Evolutionary conservation across 2,888 invertebrate genomes (phyloP).

Genomic region (Drosophila tripunctata): DNA sequence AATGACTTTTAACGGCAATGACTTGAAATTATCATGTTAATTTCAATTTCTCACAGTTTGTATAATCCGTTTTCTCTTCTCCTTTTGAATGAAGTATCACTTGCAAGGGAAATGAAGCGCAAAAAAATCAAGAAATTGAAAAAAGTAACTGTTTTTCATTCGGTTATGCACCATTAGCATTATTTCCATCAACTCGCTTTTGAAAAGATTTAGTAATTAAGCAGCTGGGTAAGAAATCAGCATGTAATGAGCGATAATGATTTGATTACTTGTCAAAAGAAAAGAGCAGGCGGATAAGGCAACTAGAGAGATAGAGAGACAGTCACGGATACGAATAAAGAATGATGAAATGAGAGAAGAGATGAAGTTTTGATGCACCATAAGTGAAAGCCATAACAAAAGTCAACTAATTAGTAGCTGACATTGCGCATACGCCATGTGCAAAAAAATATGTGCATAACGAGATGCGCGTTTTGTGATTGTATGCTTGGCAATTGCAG

Average conservation of each 20-base stretch:
- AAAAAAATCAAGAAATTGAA: background rate
- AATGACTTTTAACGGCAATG: no score
- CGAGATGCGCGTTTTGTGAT: background rate
- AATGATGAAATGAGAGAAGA: background rate
- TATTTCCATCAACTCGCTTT: background rate
- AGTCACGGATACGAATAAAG: background rate
- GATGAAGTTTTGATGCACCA: background rate
- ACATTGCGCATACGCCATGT: conserved; percentile 32
- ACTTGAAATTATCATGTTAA: no score
- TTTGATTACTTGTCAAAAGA: conserved; percentile 68
- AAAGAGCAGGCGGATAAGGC: background rate
- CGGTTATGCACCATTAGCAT: background rate
- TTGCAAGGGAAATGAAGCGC: background rate
- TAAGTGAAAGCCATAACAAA: conserved; percentile 4
- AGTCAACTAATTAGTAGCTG: conserved; percentile 52
- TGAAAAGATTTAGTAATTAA: conserved; percentile 69
- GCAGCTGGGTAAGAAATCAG: conserved; percentile 45
- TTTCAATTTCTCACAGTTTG: background rate
- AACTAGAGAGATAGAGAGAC: background rate
- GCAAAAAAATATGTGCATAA: background rate
- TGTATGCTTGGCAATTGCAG: conserved; percentile 2
- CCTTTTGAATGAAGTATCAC: background rate
- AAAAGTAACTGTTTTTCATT: background rate
- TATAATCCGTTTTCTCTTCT: background rate
- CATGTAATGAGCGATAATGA: conserved; percentile 72